Evolutionary conservation across 2,888 invertebrate genomes (phyloP).

Genomic region (Nemoura dubitans): DNA sequence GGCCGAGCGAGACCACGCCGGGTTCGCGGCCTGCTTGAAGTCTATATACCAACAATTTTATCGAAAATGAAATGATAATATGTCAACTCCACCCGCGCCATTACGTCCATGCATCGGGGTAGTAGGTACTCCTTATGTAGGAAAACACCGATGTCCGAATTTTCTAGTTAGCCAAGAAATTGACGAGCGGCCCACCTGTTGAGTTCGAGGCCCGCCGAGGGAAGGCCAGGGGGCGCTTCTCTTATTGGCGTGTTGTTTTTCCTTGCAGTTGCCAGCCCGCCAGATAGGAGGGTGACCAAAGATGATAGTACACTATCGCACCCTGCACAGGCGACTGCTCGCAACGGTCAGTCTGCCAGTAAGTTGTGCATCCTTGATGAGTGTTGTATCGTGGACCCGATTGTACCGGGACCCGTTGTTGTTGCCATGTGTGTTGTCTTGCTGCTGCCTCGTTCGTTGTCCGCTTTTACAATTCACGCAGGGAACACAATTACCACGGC

Average conservation of each 20-base stretch:
- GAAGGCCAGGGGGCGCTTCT: not conserved
- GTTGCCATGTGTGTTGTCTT: not conserved
- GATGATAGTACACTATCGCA: slow-evolving; percentile 62
- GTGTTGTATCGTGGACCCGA: not conserved
- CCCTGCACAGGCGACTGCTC: slow-evolving; percentile 57
- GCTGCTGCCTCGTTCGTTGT: not conserved
- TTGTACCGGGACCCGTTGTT: not conserved
- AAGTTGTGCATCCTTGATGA: slow-evolving; percentile 53
- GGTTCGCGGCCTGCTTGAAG: not conserved
- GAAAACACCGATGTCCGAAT: not conserved
- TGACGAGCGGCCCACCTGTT: not conserved
- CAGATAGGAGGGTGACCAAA: slow-evolving; percentile 71
- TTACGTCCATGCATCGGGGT: not conserved
- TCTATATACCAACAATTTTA: not conserved
- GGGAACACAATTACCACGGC: not conserved
- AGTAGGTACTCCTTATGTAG: not conserved
- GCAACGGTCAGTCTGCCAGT: slow-evolving; percentile 62
- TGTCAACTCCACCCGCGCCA: not conserved
- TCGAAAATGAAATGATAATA: not conserved
- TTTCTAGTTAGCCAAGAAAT: not conserved
- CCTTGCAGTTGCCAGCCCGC: slow-evolving; percentile 84
- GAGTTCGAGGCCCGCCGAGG: not conserved
- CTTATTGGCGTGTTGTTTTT: slow-evolving; percentile 19
- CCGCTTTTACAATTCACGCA: not conserved
- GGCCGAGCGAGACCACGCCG: not conserved